Percentiles rank a stretch among this genome's conserved stretches.
phyloP scores from a whole-genome alignment of 2,113 vertebrate genomes.

The Collichthys lucidus region DNA sequence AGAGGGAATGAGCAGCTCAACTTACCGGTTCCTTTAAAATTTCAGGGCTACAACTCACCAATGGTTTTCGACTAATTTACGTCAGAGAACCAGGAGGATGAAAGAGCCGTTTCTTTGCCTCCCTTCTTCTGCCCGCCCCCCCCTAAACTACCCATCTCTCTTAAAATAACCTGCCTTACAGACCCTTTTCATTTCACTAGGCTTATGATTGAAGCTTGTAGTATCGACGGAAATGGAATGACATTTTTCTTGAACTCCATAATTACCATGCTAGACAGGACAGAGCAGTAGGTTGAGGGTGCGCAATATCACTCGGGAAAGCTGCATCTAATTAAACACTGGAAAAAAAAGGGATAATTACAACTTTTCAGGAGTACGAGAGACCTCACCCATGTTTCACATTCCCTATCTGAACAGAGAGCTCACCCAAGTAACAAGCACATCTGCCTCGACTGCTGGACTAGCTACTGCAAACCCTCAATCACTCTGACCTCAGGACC shows the following conservation, averaged over 20 bases:
- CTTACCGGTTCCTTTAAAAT: conserved; percentile 33
- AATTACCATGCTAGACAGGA: conserved; percentile 65
- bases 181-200: conserved; percentile 65
- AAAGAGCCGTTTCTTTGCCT: conserved; percentile 39
- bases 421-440: conserved; percentile 55
- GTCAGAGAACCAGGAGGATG: conserved; percentile 50
- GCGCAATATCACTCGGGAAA: conserved; percentile 58
- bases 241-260: conserved; percentile 57
- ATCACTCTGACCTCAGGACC: conserved; percentile 65
- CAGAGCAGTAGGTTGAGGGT: conserved; percentile 54
- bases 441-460: conserved; percentile 59
- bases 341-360: conserved; percentile 70
- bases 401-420: conserved; percentile 44
- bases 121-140: conserved; percentile 20
- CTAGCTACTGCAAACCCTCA: conserved; percentile 60
- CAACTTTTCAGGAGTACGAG: conserved; percentile 48
- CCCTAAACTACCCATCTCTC: conserved; percentile 26
- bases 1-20: conserved; percentile 36
- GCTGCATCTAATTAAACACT: conserved; percentile 75
- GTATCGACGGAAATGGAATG: conserved; percentile 62
- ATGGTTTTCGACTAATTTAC: conserved; percentile 41
- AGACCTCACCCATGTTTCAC: conserved; percentile 76
- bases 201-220: conserved; percentile 71
- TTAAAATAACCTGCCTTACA: conserved; percentile 61
- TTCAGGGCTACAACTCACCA: conserved; percentile 30